Evolutionary conservation across 2,113 vertebrate genomes (phyloP), one percentile per base, ranked within the genome.

Genomic region (Mirza zaza): DNA sequence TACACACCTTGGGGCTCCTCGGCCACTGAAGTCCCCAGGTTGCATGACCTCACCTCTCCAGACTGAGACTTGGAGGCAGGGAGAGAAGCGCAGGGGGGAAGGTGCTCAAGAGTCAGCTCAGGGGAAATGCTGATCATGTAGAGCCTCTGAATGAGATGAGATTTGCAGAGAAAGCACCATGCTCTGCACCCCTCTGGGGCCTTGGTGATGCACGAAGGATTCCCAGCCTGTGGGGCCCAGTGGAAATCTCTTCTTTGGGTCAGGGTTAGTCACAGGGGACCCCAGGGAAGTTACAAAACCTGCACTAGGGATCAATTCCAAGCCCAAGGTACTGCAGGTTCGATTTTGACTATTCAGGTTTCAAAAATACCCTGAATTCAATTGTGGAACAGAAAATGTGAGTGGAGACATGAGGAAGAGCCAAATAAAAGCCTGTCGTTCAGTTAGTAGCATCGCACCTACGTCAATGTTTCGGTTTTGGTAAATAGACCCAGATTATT

Each of bases 121-220:
- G 29, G 1, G 68, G 32, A 71, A 36, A 36, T 1, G 0, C 48
- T 10, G 6, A 18, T n/a, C 29, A 23, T 1, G 4, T 6, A 23
- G 50, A 50, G 68, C 36, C 12, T 17, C 52, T 2, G 34, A 52
- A 15, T 8, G 52, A 85, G 11, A 6, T 1, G 27, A 25, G n/a
- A 55, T n/a, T 80, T 57, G 75, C 75, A 34, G 32, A 73, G 50
- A 55, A 61, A 27, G 17, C 8, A 5, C 23, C 0, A 3, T 0
- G 0, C 10, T 81, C 65, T 32, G 7, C 4, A 50, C 18, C 11
- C 18, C 32, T 83, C 14, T 10, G 11, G 59, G 18, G 36, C 25
- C 32, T 93, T 48, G 18, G 61, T 17, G 52, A 52, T 32, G 2
- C 50, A 20, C 27, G 39, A 82, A 65, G 23, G 50, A 7, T 3